Conservation (phyloP, 2,888 invertebrate species). For the Octodonta nipae region DNA sequence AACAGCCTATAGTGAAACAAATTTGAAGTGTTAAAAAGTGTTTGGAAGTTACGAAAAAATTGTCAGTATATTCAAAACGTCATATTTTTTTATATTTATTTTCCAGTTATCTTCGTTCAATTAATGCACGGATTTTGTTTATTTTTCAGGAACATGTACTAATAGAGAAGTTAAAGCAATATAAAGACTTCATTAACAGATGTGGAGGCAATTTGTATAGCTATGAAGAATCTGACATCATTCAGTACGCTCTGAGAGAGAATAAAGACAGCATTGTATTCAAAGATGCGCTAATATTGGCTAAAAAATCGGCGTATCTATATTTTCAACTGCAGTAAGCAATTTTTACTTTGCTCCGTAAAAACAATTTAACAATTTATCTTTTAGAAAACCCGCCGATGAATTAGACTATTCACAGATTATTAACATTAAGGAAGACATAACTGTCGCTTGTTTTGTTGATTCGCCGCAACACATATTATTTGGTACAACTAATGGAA, state of each 20-base stretch:
- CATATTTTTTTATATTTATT: too few relatives aligned
- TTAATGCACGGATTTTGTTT: background rate
- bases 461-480: slow-evolving; percentile 35
- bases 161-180: slow-evolving; percentile 38
- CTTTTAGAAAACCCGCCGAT: slow-evolving; percentile 21
- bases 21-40: too few relatives aligned
- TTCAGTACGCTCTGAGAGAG: slow-evolving; percentile 57
- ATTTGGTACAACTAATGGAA: slow-evolving; percentile 37
- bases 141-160: slow-evolving; percentile 37
- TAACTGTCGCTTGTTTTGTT: slow-evolving; percentile 45
- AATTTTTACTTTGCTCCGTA: slow-evolving; percentile 5
- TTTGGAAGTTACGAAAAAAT: too few relatives aligned
- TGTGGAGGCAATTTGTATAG: slow-evolving; percentile 49
- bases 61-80: too few relatives aligned
- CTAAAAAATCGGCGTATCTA: slow-evolving; percentile 38
- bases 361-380: slow-evolving; percentile 6
- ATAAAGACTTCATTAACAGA: slow-evolving; percentile 47
- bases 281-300: slow-evolving; percentile 34
- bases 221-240: slow-evolving; percentile 48
- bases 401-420: slow-evolving; percentile 32
- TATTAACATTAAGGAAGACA: slow-evolving; percentile 44
- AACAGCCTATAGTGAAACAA: too few relatives aligned
- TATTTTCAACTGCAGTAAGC: slow-evolving; percentile 52
- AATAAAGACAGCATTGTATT: slow-evolving; percentile 45
- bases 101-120: too few relatives aligned